These are phyloP conservation scores for Xestia c-nigrum DNA, from an alignment of 2,888 invertebrate genomes.

Conservation along the genomic window DNA sequence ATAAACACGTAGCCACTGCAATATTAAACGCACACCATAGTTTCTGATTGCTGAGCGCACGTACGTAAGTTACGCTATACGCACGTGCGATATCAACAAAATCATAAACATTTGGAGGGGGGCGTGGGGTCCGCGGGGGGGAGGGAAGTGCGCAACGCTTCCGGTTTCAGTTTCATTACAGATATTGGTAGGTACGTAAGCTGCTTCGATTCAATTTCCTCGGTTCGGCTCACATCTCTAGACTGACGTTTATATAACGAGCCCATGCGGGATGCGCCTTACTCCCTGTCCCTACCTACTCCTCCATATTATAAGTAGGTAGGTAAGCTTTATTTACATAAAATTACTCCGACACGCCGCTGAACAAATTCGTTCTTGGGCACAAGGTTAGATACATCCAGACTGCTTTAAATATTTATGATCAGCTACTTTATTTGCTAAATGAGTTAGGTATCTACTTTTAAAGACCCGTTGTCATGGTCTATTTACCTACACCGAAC, in stretches of 20 bases:
- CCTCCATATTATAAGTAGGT: constrained; percentile 45
- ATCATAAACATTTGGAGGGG: constrained; percentile 56
- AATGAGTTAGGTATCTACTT: constrained; percentile 6
- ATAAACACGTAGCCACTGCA: constrained; percentile 2
- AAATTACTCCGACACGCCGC: constrained; percentile 52
- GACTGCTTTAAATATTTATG: constrained; percentile 47
- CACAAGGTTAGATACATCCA: constrained; percentile 24
- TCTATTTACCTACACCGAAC: background rate
- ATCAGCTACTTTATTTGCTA: constrained; percentile 23
- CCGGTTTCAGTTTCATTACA: constrained; percentile 73
- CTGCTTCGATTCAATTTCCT: constrained; percentile 78
- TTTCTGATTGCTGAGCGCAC: constrained; percentile 33
- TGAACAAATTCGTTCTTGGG: constrained; percentile 48
- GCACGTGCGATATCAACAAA: constrained; percentile 55
- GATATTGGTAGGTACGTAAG: constrained; percentile 77
- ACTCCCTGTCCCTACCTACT: constrained; percentile 30
- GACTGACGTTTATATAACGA: constrained; percentile 66
- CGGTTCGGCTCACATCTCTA: constrained; percentile 63
- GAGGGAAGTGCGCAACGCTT: constrained; percentile 59
- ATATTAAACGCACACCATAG: constrained; percentile 26
- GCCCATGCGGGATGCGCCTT: constrained; percentile 54
- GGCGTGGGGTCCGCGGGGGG: constrained; percentile 29
- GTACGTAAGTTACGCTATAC: constrained; percentile 26
- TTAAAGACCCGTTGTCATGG: background rate
- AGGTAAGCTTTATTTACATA: constrained; percentile 54